Base-by-base conservation (phyloP, 2,113 vertebrate species). In the Siniperca knerii region DNA sequence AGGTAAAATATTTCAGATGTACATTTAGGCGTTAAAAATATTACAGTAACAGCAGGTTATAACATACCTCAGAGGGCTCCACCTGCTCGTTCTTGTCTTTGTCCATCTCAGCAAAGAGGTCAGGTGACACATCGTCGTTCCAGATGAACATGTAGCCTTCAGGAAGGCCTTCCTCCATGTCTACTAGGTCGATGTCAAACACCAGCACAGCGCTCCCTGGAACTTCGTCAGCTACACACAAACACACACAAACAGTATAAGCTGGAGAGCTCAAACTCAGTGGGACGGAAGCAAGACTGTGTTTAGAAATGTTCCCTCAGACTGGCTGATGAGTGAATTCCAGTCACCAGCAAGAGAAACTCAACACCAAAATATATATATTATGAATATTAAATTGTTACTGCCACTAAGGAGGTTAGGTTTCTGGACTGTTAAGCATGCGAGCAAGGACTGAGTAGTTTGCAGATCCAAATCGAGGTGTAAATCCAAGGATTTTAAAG, bases 131-230 rank as follows among this genome's bases (percentile, higher is more conserved):
- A 1, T 99, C 97, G 0, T 95, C 93, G 0, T 98, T 98, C 98
- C 98, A 99, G 35, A 99, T 92, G 84, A 99, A 99, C 98, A 99
- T 99, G 95, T 99, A 99, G 15, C 98, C 98, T 35, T 99, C 98
- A 0, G 98, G 98, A 71, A 99, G 97, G 44, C 98, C 98, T 0
- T 98, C 95, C 89, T 99, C 97, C 76, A 99, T 81, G 2, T 97
- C 97, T 8, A 98, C 81, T 90, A 99, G 88, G 85, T 99, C 98
- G 0, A 99, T 95, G 84, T 99, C 97, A 0, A 99, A 99, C 83
- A 98, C 94, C 80, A 99, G 89, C 40, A 99, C 98, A 0, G 98
- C 98, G 12, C 98, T 99, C 29, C 98, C 98, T 0, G 98, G 98
- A 8, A 99, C 98, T 83, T 99, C 98, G 71, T 96, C 97, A 79